A percentile compares a stretch with the other conserved stretches of the same genome.
These are phyloP conservation scores for Nemapogon koenigi DNA, from an alignment of 2,888 invertebrate species.

Conservation along the genomic window DNA sequence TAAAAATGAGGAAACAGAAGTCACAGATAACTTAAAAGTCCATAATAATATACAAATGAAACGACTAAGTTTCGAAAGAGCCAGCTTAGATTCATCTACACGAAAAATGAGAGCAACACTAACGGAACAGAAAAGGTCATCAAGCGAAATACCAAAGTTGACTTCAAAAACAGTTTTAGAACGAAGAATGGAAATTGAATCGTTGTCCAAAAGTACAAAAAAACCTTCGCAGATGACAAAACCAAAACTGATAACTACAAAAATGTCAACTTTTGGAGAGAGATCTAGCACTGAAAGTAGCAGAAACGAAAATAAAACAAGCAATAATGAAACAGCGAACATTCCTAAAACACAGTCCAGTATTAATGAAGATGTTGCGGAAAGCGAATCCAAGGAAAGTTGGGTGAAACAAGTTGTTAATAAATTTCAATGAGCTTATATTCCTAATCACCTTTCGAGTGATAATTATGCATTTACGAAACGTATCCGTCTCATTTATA, in stretches of 20 bases:
- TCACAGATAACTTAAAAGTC: conserved; percentile 22
- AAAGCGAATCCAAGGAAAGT: conserved; percentile 56
- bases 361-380: conserved; percentile 21
- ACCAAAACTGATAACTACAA: conserved; percentile 44
- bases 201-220: conserved; percentile 37
- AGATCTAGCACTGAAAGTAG: conserved; percentile 25
- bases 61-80: conserved; percentile 52
- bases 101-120: conserved; percentile 26
- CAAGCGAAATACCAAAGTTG: conserved; percentile 36
- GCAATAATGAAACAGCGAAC: conserved; percentile 26
- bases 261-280: conserved; percentile 44
- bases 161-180: conserved; percentile 50
- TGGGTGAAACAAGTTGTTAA: conserved; percentile 80
- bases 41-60: conserved; percentile 49
- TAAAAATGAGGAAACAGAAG: conserved; percentile 3
- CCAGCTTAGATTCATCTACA: conserved; percentile 52
- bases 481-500: neutral
- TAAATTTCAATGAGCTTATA: conserved; percentile 66
- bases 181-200: conserved; percentile 52
- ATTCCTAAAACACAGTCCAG: conserved; percentile 27
- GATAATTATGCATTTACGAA: conserved; percentile 4
- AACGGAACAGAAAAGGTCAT: conserved; percentile 28
- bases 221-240: conserved; percentile 34
- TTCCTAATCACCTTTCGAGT: neutral
- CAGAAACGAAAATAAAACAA: conserved; percentile 24